Percentiles rank a stretch among this genome's conserved stretches.
phyloP scores from a whole-genome alignment of 2,888 invertebrate species.

The Aproaerema taeniolella region DNA sequence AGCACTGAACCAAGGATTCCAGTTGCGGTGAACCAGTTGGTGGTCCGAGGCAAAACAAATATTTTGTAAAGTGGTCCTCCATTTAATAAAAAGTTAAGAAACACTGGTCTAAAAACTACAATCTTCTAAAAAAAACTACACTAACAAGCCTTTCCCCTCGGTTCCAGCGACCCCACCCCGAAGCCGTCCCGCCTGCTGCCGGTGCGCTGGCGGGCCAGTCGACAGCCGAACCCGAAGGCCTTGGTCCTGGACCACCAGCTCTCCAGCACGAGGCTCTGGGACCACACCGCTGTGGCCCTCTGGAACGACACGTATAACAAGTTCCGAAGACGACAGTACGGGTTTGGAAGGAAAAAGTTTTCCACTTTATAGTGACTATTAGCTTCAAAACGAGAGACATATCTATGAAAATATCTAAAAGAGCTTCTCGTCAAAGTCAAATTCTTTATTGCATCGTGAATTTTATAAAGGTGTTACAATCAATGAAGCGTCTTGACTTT shows the following conservation, averaged over 20 bases:
- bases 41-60: too few relatives aligned
- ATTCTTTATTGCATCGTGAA: neutral
- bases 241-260: constrained; percentile 49
- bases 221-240: constrained; percentile 47
- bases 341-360: neutral
- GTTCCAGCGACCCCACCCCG: constrained; percentile 67
- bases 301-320: constrained; percentile 63
- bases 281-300: constrained; percentile 38
- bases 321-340: constrained; percentile 34
- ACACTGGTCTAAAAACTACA: too few relatives aligned
- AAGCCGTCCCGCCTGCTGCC: constrained; percentile 39
- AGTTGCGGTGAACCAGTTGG: too few relatives aligned
- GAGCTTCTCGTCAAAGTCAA: neutral
- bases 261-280: constrained; percentile 52
- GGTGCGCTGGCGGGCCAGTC: constrained; percentile 55
- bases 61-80: too few relatives aligned
- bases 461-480: too few relatives aligned
- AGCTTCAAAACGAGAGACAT: too few relatives aligned
- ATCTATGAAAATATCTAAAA: neutral
- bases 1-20: too few relatives aligned
- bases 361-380: too few relatives aligned
- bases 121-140: too few relatives aligned
- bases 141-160: too few relatives aligned
- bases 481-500: too few relatives aligned
- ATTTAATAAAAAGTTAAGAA: too few relatives aligned